Base-by-base conservation (phyloP, 2,797 vertebrate species). In the Pempheris klunzingeri region DNA sequence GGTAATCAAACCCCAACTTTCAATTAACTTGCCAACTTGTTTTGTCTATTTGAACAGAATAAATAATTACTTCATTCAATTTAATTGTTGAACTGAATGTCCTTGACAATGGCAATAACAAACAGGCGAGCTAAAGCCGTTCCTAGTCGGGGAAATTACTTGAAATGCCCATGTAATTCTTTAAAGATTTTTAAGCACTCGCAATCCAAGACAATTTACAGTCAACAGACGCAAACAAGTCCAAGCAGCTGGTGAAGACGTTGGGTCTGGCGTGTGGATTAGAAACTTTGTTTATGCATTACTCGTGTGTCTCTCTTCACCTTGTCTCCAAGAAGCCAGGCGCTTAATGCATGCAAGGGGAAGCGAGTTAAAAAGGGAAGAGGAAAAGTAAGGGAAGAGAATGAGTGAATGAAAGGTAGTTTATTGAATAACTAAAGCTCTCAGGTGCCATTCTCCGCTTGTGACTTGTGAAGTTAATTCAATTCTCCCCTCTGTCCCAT, bases 401-500 rank as follows among this genome's bases (percentile, higher is more conserved):
- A 70, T 34, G 34, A 92, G 85, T 92, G 81, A 90, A 92, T 92
- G 80, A 93, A 90, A 84, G 80, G 74, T 70, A 78, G 47, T 88
- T 90, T 90, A 94, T 92, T 92, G 87, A 93, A 94, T 92, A 91
- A 89, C 53, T 68, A 87, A 91, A 90, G 90, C 91, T 93, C 88
- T 88, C 84, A 92, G 87, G 92, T 94, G 84, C 82, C 83, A 86
- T 88, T 92, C 86, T 84, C 81, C 75, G 86, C 80, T 80, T 87
- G 86, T 75, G 86, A 91, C 86, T 92, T 84, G 6, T 32, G 30
- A 77, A 85, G 79, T 72, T 93, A 93, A 95, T 94, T 94, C 81
- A 94, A 91, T 94, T 90, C 77, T 71, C 69, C 67, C 69, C 78
- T 18, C 71, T 73, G 85, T 88, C 89, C 90, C 82, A 87, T 90